Evolutionary conservation across 2,113 vertebrate genomes (phyloP), one percentile per base, ranked within the genome.

Genomic region (Emberiza fucata): DNA sequence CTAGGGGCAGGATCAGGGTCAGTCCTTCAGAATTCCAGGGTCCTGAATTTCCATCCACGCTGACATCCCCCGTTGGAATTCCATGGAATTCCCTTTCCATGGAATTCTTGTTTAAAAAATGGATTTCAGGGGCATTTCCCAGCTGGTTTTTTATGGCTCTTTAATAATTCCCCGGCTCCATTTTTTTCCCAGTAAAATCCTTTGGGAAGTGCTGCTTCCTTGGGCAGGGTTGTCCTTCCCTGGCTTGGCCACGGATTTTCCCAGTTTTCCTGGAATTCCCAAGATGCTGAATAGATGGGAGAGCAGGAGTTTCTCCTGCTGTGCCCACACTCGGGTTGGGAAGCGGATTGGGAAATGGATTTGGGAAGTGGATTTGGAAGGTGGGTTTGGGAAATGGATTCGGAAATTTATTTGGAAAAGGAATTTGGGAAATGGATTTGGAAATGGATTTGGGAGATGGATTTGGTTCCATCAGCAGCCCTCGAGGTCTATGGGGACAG

Each of bases 1-100:
- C 12, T 3, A 51, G 54, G 56, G 70, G 29, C 20, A 4, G 44
- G 20, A 39, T n/a, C 40, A 4, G 81, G 45, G 11, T 8, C 6
- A 4, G 31, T 24, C 69, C 53, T 4, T 14, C 7, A 0, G 0
- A 75, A 37, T 39, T 78, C 33, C 50, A 15, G 56, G 45, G 57
- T 39, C 29, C 24, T 3, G 44, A 3, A 5, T 1, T 76, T n/a
- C 35, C 16, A 1, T 40, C 73, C 3, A 0, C 0, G 5, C 64
- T 25, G 37, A 37, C 37, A 37, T 37, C 37, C 37, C 37, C 37
- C 37, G 37, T 37, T 37, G 37, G 37, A 37, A 37, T 37, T 37
- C 37, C 37, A 37, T 37, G 51, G 51, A 53, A 53, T 53, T 53
- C 28, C 51, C 23, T 85, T 73, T 42, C 37, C 33, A 4, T 35